Evolutionary conservation across 2,888 invertebrate genomes (phyloP), one percentile per base, ranked within the genome.

Genomic region (Xylota segnis): DNA sequence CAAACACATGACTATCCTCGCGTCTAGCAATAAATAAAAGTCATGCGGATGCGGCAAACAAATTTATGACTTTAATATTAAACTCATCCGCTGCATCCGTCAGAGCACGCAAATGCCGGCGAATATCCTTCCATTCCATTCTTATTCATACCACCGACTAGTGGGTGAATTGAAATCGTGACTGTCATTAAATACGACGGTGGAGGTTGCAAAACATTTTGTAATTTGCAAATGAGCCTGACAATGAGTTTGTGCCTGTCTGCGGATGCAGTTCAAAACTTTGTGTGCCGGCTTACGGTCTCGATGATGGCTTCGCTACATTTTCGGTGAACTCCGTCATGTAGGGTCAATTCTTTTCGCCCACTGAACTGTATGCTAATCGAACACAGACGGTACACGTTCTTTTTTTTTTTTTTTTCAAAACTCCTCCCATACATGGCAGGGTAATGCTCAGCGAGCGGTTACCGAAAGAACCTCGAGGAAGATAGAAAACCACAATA

Each of bases 161-260:
- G 65, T 59, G 71, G 40, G 58, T 65, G 72, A 68, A 78, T 68
- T 84, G 70, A 65, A 84, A 66, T 76, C 81, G 84, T 81, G 75
- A 71, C 81, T 81, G 75, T 71, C 81, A 81, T 84, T 75, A 84
- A 84, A 84, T 76, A 52, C 65, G 61, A 45, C 54, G 59, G 43
- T 61, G 52, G 45, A 75, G 23, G 3, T 23, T 1, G 56, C 45
- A 71, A 75, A 81, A 75, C 72, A 86, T 86, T 86, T 86, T 86
- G 86, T 86, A 86, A 86, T 86, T 86, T 86, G 86, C 86, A 86
- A 86, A 86, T 86, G 82, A 86, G 82, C 76, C 72, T 43, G 76
- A 86, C 86, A 86, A 82, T 86, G 77, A 70, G 47, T 63, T 76
- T 81, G 63, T 81, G 81, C 16, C 66, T 84, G 52, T 71, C 75